These are phyloP conservation scores for Lithobates sylvaticus DNA, from an alignment of 2,797 vertebrate species.

Conservation along the genomic window DNA sequence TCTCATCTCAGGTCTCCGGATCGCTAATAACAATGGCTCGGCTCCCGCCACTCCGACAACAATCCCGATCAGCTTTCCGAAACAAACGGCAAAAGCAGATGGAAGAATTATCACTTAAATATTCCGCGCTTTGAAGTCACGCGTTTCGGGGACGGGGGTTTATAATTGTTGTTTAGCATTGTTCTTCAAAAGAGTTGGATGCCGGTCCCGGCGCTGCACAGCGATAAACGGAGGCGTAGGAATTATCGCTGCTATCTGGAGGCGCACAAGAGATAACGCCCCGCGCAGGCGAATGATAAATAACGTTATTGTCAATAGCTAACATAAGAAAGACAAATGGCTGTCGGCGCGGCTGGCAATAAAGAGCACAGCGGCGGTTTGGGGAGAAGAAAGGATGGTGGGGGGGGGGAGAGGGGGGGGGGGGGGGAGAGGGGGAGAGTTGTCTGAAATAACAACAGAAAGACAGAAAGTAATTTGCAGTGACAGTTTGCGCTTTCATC, in stretches of 20 bases:
- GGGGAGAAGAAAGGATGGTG: slow-evolving; percentile 68
- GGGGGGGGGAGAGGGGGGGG: neutral
- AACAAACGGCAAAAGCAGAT: neutral
- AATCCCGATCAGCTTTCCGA: neutral
- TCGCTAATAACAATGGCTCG: too few species aligned
- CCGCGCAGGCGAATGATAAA: slow-evolving; percentile 59
- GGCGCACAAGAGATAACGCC: slow-evolving; percentile 35
- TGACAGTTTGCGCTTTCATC: slow-evolving; percentile 87
- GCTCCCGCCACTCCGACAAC: too few species aligned
- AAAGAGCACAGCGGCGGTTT: slow-evolving; percentile 74
- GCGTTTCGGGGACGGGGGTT: neutral
- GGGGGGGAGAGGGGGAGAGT: slow-evolving; percentile 60
- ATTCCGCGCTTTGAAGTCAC: neutral
- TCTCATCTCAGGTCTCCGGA: too few species aligned
- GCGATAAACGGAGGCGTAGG: neutral
- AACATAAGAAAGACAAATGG: slow-evolving; percentile 67
- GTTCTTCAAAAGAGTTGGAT: neutral
- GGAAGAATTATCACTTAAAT: neutral
- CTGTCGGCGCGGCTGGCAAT: slow-evolving; percentile 64
- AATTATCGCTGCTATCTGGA: slow-evolving; percentile 42
- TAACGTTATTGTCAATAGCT: slow-evolving; percentile 54
- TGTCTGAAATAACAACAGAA: slow-evolving; percentile 71
- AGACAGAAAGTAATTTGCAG: slow-evolving; percentile 81
- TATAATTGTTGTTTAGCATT: neutral
- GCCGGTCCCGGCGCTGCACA: neutral